A percentile compares a stretch with the other conserved stretches of the same genome.
phyloP scores from a whole-genome alignment of 2,113 vertebrate genomes.

The Prinia subflava region DNA sequence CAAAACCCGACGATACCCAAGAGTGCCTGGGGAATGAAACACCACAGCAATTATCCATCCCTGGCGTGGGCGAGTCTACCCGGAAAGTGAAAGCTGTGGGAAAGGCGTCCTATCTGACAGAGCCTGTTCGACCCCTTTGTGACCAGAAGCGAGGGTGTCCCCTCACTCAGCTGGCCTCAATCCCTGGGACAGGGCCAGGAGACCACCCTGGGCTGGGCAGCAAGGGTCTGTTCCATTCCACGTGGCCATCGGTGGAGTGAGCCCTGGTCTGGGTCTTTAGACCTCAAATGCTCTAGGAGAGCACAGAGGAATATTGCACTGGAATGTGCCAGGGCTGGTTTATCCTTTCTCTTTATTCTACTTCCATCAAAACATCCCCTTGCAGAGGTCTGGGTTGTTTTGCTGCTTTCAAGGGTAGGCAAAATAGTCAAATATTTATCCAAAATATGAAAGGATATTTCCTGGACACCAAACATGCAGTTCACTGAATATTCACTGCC shows the following conservation, averaged over 20 bases:
- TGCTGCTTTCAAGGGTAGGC: not conserved
- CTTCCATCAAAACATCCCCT: not conserved
- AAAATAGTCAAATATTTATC: not conserved
- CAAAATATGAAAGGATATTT: not conserved
- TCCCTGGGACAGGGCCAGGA: not conserved
- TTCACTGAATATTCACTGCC: not conserved
- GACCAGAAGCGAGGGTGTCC: not conserved
- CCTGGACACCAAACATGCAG: not conserved
- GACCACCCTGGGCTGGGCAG: rapidly evolving
- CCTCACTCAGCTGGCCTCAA: not conserved
- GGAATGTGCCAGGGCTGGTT: not conserved
- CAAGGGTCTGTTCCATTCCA: rapidly evolving
- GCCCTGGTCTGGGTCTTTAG: not conserved
- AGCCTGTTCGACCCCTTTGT: not conserved
- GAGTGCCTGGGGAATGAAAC: constrained; percentile 37
- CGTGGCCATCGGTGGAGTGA: rapidly evolving
- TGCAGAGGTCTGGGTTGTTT: not conserved
- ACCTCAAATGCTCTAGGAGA: not conserved
- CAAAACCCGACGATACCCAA: not conserved
- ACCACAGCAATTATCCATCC: not conserved
- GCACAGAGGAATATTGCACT: not conserved
- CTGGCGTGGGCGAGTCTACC: not conserved
- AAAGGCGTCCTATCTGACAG: not conserved
- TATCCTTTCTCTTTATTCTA: not conserved
- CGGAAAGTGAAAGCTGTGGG: constrained; percentile 37